Conservation (phyloP, 2,888 invertebrate genomes). For the Oeneis ivallda region DNA sequence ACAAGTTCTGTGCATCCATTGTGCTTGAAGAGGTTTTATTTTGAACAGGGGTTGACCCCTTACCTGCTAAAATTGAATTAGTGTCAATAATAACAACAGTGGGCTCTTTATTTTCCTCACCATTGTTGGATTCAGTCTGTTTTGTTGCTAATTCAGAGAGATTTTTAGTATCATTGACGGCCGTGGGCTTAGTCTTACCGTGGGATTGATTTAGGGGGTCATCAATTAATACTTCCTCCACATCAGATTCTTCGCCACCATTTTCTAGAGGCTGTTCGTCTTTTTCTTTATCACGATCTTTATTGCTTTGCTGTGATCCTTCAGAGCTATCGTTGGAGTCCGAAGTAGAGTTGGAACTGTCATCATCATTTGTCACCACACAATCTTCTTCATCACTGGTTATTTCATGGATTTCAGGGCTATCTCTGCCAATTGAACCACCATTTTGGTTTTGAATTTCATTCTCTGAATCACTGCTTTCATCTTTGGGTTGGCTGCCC, state of each 20-base stretch:
- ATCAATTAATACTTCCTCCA: slow-evolving; percentile 85
- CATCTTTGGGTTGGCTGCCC: slow-evolving; percentile 74
- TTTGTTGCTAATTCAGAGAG: slow-evolving; percentile 86
- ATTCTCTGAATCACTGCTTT: slow-evolving; percentile 72
- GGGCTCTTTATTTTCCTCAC: slow-evolving; percentile 85
- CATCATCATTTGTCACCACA: slow-evolving; percentile 78
- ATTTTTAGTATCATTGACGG: slow-evolving; percentile 88
- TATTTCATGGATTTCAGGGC: slow-evolving; percentile 78
- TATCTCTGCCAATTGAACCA: slow-evolving; percentile 52
- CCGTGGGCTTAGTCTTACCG: slow-evolving; percentile 76
- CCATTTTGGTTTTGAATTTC: slow-evolving; percentile 73
- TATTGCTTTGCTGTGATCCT: slow-evolving; percentile 69
- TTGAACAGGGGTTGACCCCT: slow-evolving; percentile 50
- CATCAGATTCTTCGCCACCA: slow-evolving; percentile 83
- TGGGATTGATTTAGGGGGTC: slow-evolving; percentile 83
- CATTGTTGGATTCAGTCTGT: slow-evolving; percentile 64
- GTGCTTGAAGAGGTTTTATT: slow-evolving; percentile 53
- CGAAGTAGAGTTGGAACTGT: slow-evolving; percentile 79
- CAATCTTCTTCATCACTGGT: slow-evolving; percentile 82
- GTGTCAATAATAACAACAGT: slow-evolving; percentile 93
- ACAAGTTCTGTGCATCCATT: slow-evolving; percentile 67
- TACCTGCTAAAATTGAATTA: slow-evolving; percentile 83
- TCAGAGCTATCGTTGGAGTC: slow-evolving; percentile 83
- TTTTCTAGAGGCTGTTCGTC: slow-evolving; percentile 72
- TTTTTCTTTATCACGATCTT: slow-evolving; percentile 77